Percentiles rank a stretch among this genome's conserved stretches.
phyloP scores from a whole-genome alignment of 2,888 invertebrate genomes.

The Phengaris alcon region DNA sequence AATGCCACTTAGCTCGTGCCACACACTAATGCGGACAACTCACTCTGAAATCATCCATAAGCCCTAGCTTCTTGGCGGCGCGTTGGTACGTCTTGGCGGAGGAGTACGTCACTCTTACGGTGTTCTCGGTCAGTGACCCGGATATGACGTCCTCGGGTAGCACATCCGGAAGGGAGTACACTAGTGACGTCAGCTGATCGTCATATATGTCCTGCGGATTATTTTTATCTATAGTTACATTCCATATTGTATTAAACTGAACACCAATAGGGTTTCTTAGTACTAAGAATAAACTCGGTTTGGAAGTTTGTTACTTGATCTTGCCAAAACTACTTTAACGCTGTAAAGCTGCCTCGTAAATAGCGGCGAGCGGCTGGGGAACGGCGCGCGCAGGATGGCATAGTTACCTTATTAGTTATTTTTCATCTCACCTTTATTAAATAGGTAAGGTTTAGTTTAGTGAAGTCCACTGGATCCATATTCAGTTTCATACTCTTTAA shows the following conservation, averaged over 20 bases:
- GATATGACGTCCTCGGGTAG: slow-evolving; percentile 40
- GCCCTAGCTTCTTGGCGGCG: slow-evolving; percentile 91
- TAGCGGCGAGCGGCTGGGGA: too few species aligned
- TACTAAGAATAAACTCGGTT: too few species aligned
- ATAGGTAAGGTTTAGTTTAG: slow-evolving; percentile 92
- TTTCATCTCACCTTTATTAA: slow-evolving; percentile 86
- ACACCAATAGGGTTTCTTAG: too few species aligned
- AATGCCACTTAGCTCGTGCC: too few species aligned
- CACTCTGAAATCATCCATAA: slow-evolving; percentile 98
- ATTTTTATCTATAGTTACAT: background rate
- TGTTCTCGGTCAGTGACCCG: slow-evolving; percentile 33
- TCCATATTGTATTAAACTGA: too few species aligned
- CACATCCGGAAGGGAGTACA: slow-evolving; percentile 79
- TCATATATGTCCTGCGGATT: slow-evolving; percentile 69
- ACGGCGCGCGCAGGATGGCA: too few species aligned
- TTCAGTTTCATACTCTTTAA: slow-evolving; percentile 96
- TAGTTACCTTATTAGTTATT: background rate
- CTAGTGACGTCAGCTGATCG: slow-evolving; percentile 82
- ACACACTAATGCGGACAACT: slow-evolving; percentile 41
- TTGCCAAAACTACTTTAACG: too few species aligned
- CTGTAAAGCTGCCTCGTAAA: too few species aligned
- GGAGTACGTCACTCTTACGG: slow-evolving; percentile 84
- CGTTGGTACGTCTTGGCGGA: slow-evolving; percentile 90
- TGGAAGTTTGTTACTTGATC: too few species aligned
- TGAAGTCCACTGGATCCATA: slow-evolving; percentile 92